Evolutionary conservation across 2,797 vertebrate genomes (phyloP), one percentile per base, ranked within the genome.

Genomic region (Poeciliopsis gracilis): DNA sequence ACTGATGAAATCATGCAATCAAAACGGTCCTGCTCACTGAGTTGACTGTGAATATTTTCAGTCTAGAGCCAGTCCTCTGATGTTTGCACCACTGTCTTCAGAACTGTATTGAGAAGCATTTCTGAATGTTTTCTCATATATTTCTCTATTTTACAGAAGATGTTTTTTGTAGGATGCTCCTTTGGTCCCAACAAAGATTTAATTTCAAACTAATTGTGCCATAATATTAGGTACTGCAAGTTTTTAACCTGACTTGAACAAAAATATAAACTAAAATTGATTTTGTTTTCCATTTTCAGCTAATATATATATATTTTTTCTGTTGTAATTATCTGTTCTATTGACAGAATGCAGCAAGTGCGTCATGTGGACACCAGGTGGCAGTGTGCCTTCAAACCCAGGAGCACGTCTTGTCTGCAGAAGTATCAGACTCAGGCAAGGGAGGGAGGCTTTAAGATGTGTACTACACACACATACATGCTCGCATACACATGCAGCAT

Each of bases 321-420:
- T 73, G 28, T 12, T 61, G 38, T 66, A 20, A 33, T 36, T 8
- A 61, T 16, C 30, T 43, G 25, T 1, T 30, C 55, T 18, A 63
- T 33, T 63, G 15, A 36, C 72, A 76, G 69, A 74, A 47, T 79
- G 25, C 30, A 86, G 81, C 67, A 75, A 57, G 43, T 38, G 30
- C 23, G 16, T 78, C 92, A 77, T 75, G 87, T 81, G 81, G 89
- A 91, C 89, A 91, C 77, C 45, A 94, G 93, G 76, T 93, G 88
- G 87, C 91, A 80, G 89, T 92, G 89, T 92, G 84, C 90, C 78
- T 77, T 76, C 49, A 86, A 80, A 87, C 86, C 83, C 45, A 87
- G 84, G 86, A 86, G 86, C 78, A 88, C 67, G 69, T 86, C 86
- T 86, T 89, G 67, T 79, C 82, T 90, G 89, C 89, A 90, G 85